phyloP scores from a whole-genome alignment of 2,797 vertebrate genomes.

The Sebastes cheni region DNA sequence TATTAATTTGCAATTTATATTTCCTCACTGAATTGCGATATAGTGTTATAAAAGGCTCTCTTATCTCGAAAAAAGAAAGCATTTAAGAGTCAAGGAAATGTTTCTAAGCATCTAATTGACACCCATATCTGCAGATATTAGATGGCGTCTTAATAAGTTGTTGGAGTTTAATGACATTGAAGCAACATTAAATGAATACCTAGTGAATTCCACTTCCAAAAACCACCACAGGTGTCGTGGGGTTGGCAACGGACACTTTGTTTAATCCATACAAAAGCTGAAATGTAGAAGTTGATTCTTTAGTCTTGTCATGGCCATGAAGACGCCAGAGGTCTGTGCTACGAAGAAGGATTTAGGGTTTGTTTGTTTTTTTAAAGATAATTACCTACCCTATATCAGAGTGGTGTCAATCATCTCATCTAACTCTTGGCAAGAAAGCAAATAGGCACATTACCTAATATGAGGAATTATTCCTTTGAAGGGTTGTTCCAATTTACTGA shows the following conservation, averaged over 20 bases:
- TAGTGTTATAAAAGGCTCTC: conserved; percentile 29
- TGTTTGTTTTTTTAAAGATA: too few species aligned
- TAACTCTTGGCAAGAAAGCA: not conserved
- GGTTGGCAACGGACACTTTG: not conserved
- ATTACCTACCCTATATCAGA: too few species aligned
- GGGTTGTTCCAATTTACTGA: not conserved
- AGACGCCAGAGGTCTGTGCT: too few species aligned
- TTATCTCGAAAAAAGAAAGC: conserved; percentile 23
- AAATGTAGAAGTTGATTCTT: not conserved
- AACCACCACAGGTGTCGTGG: not conserved
- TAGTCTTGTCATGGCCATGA: not conserved
- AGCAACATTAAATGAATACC: conserved; percentile 6
- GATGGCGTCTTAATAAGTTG: not conserved
- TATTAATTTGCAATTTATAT: conserved; percentile 51
- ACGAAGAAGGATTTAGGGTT: too few species aligned
- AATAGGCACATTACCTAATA: not conserved
- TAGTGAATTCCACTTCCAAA: not conserved
- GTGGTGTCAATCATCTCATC: not conserved
- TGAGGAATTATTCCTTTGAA: not conserved
- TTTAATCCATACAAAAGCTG: not conserved
- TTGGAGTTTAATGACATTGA: conserved; percentile 12
- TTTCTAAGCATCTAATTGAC: conserved; percentile 8
- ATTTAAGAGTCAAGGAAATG: conserved; percentile 29
- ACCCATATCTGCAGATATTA: not conserved
- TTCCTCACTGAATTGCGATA: conserved; percentile 15